These are phyloP conservation scores for Luidia sarsii DNA, from an alignment of 53 echinoderm and acorn worm species.

Conservation along the genomic window DNA sequence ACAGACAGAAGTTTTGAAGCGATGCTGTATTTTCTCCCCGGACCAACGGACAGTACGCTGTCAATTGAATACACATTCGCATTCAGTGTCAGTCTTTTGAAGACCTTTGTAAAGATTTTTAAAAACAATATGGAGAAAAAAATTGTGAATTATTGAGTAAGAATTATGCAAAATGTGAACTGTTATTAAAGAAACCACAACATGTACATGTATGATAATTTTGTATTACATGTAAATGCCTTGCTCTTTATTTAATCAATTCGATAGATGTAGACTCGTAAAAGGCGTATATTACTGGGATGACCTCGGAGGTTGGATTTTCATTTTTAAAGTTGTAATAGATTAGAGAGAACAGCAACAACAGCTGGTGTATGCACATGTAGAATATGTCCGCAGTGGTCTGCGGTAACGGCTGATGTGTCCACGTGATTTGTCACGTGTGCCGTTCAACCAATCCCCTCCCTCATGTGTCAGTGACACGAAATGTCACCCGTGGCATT, in stretches of 20 bases:
- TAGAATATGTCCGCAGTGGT: too few species aligned
- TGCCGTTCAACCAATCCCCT: too few species aligned
- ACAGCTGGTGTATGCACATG: too few species aligned
- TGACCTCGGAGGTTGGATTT: too few species aligned
- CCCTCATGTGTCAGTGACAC: too few species aligned
- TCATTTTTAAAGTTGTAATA: constrained; percentile 13
- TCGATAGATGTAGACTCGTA: constrained; percentile 21
- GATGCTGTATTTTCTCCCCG: neutral
- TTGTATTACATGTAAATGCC: constrained; percentile 59
- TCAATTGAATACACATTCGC: constrained; percentile 23
- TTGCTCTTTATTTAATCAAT: constrained; percentile 48
- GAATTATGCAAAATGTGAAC: constrained; percentile 46
- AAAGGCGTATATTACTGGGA: neutral
- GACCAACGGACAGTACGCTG: constrained; percentile 9
- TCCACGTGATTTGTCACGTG: too few species aligned
- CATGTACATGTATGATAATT: constrained; percentile 47
- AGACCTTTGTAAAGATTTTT: constrained; percentile 27
- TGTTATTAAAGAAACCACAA: neutral
- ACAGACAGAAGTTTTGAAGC: neutral
- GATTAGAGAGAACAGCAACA: too few species aligned
- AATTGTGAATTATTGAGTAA: constrained; percentile 37
- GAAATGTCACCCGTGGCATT: neutral
- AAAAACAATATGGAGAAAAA: neutral
- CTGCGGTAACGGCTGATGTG: too few species aligned
- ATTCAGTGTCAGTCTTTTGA: constrained; percentile 2